phyloP scores from a whole-genome alignment of 2,113 vertebrate species.

The Alaudala cheleensis region DNA sequence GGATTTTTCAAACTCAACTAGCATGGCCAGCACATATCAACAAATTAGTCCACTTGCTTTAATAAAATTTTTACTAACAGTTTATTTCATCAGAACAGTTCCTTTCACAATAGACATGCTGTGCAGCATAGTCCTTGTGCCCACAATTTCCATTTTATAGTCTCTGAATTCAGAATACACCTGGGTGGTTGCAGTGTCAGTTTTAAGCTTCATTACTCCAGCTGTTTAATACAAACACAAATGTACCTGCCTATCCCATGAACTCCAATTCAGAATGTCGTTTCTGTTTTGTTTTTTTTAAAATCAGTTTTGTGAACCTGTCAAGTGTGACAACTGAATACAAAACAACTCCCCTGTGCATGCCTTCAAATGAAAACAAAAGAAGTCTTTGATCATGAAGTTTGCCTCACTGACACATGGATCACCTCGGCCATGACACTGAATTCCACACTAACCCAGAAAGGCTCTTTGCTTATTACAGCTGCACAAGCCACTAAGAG shows the following conservation, averaged over 20 bases:
- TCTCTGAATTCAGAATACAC: background rate
- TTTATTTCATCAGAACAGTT: background rate
- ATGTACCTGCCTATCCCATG: background rate
- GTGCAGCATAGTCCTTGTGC: background rate
- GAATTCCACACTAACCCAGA: background rate
- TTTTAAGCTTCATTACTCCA: background rate
- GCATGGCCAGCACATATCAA: accelerated
- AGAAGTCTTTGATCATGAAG: background rate
- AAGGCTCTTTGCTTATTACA: background rate
- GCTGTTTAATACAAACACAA: background rate
- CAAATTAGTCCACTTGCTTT: background rate
- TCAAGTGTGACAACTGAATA: background rate
- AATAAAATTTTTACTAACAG: background rate
- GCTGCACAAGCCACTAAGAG: background rate
- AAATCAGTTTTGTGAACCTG: background rate
- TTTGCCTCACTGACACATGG: accelerated
- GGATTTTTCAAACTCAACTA: background rate
- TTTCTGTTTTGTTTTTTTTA: background rate
- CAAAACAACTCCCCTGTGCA: background rate
- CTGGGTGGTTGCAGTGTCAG: background rate
- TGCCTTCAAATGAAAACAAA: background rate
- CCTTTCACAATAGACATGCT: background rate
- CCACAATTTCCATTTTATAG: background rate
- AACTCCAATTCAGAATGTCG: background rate
- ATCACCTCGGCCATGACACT: background rate